These are phyloP conservation scores for Altica lythri DNA, from an alignment of 2,888 invertebrate genomes.

Conservation along the genomic window DNA sequence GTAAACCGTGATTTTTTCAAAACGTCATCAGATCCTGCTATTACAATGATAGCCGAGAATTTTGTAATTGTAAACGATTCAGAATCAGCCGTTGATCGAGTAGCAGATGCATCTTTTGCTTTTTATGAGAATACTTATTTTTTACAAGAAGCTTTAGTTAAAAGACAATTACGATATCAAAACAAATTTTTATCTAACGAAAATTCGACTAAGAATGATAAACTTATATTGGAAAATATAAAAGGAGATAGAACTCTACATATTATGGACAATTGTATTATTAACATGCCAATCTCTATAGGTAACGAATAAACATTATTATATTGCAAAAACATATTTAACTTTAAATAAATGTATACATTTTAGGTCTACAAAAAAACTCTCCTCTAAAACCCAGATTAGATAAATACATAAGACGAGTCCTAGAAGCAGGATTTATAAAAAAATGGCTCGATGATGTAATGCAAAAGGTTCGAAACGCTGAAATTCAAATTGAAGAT, in stretches of 20 bases:
- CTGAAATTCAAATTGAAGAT: conserved; percentile 56
- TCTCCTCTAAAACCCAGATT: conserved; percentile 74
- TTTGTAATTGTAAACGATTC: conserved; percentile 69
- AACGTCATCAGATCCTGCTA: conserved; percentile 69
- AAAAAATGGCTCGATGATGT: conserved; percentile 80
- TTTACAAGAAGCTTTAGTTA: conserved; percentile 68
- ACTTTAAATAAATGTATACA: neutral
- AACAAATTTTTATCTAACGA: conserved; percentile 19
- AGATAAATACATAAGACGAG: conserved; percentile 68
- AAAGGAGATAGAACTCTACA: conserved; percentile 63
- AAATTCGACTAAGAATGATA: conserved; percentile 27
- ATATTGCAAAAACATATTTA: neutral
- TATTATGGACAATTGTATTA: conserved; percentile 80
- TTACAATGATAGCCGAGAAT: conserved; percentile 69
- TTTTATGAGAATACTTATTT: conserved; percentile 80
- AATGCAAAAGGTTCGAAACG: conserved; percentile 65
- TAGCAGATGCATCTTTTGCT: conserved; percentile 73
- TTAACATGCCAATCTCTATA: conserved; percentile 80
- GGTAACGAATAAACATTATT: conserved; percentile 32
- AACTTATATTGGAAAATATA: conserved; percentile 16
- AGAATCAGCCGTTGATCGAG: conserved; percentile 67
- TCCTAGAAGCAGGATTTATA: conserved; percentile 77
- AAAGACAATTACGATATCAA: conserved; percentile 57
- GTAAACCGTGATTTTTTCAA: conserved; percentile 73
- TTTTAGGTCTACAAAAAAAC: conserved; percentile 74